These are phyloP conservation scores for Caenorhabditis brenneri DNA, from an alignment of 1,140 invertebrate species.

Conservation along the genomic window DNA sequence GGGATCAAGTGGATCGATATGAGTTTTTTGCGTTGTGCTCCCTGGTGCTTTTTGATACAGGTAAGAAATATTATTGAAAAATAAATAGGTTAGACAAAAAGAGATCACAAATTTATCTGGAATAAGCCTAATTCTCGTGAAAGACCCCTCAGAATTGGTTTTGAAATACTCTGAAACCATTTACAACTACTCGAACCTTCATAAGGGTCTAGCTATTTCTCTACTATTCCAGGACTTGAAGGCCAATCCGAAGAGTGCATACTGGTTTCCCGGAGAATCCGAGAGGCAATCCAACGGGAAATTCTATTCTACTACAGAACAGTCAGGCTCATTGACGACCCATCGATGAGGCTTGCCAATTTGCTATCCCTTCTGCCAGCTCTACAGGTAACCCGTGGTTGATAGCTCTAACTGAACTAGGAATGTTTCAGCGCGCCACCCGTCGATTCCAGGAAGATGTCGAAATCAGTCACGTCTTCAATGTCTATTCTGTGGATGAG, in stretches of 20 bases:
- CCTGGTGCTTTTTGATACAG: conserved; percentile 46
- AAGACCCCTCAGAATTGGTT: too few relatives aligned
- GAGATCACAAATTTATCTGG: too few relatives aligned
- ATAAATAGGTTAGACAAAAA: too few relatives aligned
- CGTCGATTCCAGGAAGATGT: conserved; percentile 51
- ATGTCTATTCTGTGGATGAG: conserved; percentile 41
- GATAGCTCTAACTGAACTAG: background rate
- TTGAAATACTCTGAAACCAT: too few relatives aligned
- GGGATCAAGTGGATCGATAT: conserved; percentile 20
- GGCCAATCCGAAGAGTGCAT: conserved; percentile 45
- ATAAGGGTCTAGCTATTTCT: background rate
- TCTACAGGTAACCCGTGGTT: background rate
- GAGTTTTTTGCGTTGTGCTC: conserved; percentile 49
- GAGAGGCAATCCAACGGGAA: conserved; percentile 13
- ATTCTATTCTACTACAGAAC: conserved; percentile 40
- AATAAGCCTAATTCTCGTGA: too few relatives aligned
- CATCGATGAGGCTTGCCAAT: conserved; percentile 13
- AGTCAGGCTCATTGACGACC: conserved; percentile 4
- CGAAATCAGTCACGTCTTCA: conserved; percentile 51
- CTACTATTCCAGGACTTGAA: background rate
- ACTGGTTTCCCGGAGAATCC: background rate
- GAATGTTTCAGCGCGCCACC: conserved; percentile 12
- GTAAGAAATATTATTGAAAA: too few relatives aligned
- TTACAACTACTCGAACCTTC: too few relatives aligned
- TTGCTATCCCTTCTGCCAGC: conserved; percentile 39